Evolutionary conservation across 1,140 invertebrate genomes (phyloP), one percentile per base, ranked within the genome.

Genomic region (Helicoverpa armigera): DNA sequence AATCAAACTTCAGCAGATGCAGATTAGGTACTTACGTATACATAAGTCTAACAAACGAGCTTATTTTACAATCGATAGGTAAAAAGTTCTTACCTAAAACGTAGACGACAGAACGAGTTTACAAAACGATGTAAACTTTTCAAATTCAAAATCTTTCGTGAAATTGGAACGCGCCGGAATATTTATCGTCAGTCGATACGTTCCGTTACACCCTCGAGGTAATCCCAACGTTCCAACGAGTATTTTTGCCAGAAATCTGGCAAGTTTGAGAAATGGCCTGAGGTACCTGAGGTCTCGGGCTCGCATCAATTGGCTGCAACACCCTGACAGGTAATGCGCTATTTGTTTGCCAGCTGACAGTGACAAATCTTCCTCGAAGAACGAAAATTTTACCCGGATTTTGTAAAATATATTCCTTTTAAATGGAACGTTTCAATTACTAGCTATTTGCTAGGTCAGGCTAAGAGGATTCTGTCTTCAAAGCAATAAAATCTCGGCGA

Each of bases 341-440:
- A 54, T 54, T 72, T 72, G 69, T 53, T n/a, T 51, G 50, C 43
- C 48, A 29, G 67, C 4, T 53, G 69, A 72, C 69, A 72, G 69
- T 72, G 69, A 72, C 31, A 72, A 72, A 72, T 72, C 69, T 72
- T 72, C 18, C 50, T 2, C n/a, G 5, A 9, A 14, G 43, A 69
- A 14, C 35, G 31, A 5, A 67, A 50, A n/a, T 69, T 50, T 69
- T 72, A 13, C 23, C n/a, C 53, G 18, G 53, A 31, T 31, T 31
- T 72, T 72, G 10, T 54, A 29, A 72, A 72, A 72, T 54, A 29
- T 51, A 72, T 72, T 72, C 50, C 48, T 51, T 72, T 53, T 72
- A 72, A 61, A 72, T 53, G 50, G 69, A 54, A 72, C 48, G 10
- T 31, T 72, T 72, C 50, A 29, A 23, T 72, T 72, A 54, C 69